phyloP scores from a whole-genome alignment of 1,140 invertebrate genomes.

The Schlechtendalia chinensis region DNA sequence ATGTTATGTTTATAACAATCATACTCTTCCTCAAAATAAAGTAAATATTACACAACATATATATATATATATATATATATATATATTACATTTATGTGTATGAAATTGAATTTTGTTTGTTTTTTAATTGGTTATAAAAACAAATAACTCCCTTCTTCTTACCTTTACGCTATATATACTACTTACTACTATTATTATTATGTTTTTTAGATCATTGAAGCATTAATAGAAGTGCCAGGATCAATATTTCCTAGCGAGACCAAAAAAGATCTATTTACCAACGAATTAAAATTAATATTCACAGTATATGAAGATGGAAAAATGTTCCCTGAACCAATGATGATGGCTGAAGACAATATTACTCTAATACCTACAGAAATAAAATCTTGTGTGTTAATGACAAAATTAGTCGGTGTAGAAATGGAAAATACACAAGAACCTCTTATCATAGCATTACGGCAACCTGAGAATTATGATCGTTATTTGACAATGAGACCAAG shows the following conservation, averaged over 20 bases:
- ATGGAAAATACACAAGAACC: slow-evolving; percentile 41
- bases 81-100: too few relatives aligned
- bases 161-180: too few relatives aligned
- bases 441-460: slow-evolving; percentile 25
- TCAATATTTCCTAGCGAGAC: slow-evolving; percentile 28
- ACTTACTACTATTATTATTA: too few relatives aligned
- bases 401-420: slow-evolving; percentile 37
- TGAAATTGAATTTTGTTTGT: too few relatives aligned
- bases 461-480: slow-evolving; percentile 43
- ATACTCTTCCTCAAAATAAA: slow-evolving; percentile 35
- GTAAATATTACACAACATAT: not conserved
- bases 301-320: slow-evolving; percentile 43
- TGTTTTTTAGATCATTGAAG: slow-evolving; percentile 30
- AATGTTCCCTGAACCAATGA: slow-evolving; percentile 45
- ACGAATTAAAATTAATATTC: slow-evolving; percentile 33
- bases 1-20: slow-evolving; percentile 37
- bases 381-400: slow-evolving; percentile 36
- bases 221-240: slow-evolving; percentile 12
- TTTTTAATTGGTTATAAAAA: too few relatives aligned
- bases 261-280: not conserved
- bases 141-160: too few relatives aligned
- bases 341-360: slow-evolving; percentile 32
- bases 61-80: too few relatives aligned
- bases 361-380: slow-evolving; percentile 38
- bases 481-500: slow-evolving; percentile 31